Conservation (phyloP, 2,797 vertebrate genomes). For the Danio jaintianensis region DNA sequence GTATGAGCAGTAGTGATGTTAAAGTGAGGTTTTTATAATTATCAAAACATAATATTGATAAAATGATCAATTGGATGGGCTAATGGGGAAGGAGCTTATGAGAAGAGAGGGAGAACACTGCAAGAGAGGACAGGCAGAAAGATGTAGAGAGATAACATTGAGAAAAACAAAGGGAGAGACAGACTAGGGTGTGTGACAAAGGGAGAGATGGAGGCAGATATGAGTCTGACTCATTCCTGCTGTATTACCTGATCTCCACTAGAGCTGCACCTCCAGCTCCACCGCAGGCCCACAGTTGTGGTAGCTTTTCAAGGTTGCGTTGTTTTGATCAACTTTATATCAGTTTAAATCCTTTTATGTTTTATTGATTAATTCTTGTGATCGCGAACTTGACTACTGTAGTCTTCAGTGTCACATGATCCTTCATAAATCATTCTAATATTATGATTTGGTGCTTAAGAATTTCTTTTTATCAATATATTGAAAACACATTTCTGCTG, state of each 20-base stretch:
- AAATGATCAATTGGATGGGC: not conserved
- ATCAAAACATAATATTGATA: not conserved
- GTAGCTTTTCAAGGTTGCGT: no score
- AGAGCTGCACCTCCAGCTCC: conserved; percentile 14
- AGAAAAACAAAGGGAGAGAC: conserved; percentile 36
- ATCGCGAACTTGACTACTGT: no score
- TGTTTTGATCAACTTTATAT: no score
- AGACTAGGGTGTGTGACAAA: conserved; percentile 30
- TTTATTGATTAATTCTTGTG: no score
- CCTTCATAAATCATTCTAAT: no score
- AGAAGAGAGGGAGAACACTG: conserved; percentile 2
- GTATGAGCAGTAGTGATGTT: not conserved
- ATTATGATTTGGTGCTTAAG: no score
- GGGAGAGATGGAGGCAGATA: conserved; percentile 35
- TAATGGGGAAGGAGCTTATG: not conserved
- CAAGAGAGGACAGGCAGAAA: conserved; percentile 20
- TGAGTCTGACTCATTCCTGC: conserved; percentile 26
- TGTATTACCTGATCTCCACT: conserved; percentile 46
- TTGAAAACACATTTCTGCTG: no score
- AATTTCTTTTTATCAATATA: no score
- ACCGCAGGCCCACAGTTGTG: conserved; percentile 1
- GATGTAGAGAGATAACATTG: conserved; percentile 5
- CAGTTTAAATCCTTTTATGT: no score
- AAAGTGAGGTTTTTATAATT: not conserved
- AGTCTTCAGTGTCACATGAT: no score